phyloP scores from a whole-genome alignment of 1,140 invertebrate species.

The Proales similis region DNA sequence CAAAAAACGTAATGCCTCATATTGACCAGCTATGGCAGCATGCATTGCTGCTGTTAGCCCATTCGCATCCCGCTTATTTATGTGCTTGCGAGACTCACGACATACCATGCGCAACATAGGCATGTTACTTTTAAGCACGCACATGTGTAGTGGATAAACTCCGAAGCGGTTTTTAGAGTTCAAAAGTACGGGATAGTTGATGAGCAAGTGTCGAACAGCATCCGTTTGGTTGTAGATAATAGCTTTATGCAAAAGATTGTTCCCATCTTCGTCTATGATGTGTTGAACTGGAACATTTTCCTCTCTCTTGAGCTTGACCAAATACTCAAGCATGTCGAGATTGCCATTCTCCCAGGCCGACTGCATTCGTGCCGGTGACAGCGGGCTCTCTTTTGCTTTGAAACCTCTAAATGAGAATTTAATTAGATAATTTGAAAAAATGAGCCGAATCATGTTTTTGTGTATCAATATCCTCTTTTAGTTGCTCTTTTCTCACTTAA shows the following conservation, averaged over 20 bases:
- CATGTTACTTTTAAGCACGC: conserved; percentile 35
- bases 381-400: too few relatives aligned
- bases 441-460: too few relatives aligned
- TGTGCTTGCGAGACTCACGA: conserved; percentile 31
- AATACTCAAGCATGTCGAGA: conserved; percentile 30
- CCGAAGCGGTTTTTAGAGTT: conserved; percentile 35
- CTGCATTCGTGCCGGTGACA: conserved; percentile 32
- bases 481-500: too few relatives aligned
- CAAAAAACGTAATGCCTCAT: conserved; percentile 28
- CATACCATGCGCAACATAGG: conserved; percentile 3
- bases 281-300: conserved; percentile 24
- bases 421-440: too few relatives aligned
- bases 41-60: conserved; percentile 34
- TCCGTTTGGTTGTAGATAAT: conserved; percentile 37
- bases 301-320: conserved; percentile 16
- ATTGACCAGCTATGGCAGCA: conserved; percentile 28
- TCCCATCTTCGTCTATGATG: conserved; percentile 34
- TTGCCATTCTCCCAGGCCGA: conserved; percentile 17
- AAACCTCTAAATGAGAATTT: too few relatives aligned
- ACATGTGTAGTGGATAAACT: conserved; percentile 33
- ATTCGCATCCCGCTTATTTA: conserved; percentile 27
- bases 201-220: conserved; percentile 16
- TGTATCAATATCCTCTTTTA: too few relatives aligned
- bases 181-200: conserved; percentile 14
- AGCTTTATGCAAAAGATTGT: conserved; percentile 29